phyloP scores from a whole-genome alignment of 2,797 vertebrate genomes.

The Salarias fasciatus region DNA sequence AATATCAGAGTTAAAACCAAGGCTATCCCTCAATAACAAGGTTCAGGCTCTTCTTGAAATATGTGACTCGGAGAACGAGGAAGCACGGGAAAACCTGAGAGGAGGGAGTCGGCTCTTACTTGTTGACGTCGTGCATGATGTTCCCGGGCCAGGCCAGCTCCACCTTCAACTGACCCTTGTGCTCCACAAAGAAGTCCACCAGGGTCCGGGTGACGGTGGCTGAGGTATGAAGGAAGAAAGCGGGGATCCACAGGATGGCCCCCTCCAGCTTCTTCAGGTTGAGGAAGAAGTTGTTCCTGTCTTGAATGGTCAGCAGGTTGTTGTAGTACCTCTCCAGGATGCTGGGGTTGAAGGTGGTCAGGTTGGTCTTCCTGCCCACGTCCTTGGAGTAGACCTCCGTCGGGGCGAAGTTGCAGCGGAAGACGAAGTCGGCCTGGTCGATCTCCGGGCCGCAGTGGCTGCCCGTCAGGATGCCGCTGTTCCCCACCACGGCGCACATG shows the following conservation, averaged over 20 bases:
- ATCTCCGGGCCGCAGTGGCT: conserved; percentile 94
- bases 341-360: conserved; percentile 98
- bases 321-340: conserved; percentile 99
- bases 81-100: no score
- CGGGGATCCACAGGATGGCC: conserved; percentile 97
- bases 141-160: conserved; percentile 98
- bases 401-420: conserved; percentile 98
- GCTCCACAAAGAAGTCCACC: conserved; percentile 98
- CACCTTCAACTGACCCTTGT: conserved; percentile 93
- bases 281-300: conserved; percentile 98
- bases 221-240: conserved; percentile 98
- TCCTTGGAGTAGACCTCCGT: conserved; percentile 94
- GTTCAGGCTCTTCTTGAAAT: no score
- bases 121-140: conserved; percentile 98
- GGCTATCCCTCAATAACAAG: no score
- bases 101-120: no score
- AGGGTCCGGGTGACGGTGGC: conserved; percentile 95
- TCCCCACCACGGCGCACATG: conserved; percentile 94
- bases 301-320: conserved; percentile 97
- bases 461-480: conserved; percentile 95
- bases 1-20: no score
- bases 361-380: conserved; percentile 95
- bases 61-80: no score
- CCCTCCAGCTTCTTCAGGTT: conserved; percentile 96
- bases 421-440: conserved; percentile 97